These are phyloP conservation scores for Steinernema feltiae DNA, from an alignment of 1,140 invertebrate species.

Conservation along the genomic window DNA sequence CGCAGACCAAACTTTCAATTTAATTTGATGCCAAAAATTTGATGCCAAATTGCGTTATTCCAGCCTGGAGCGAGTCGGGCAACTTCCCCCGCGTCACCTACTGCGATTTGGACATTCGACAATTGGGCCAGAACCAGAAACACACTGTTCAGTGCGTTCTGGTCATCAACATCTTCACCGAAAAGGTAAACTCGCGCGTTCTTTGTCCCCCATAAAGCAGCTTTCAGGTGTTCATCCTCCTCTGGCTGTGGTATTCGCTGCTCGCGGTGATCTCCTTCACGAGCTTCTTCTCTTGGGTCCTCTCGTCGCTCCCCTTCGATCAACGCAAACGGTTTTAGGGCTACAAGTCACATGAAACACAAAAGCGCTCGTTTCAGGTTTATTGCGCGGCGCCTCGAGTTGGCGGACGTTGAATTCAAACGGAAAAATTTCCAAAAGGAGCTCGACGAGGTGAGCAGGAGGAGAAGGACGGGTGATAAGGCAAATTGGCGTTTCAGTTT, in stretches of 20 bases:
- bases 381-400: slow-evolving; percentile 51
- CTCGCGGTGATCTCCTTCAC: slow-evolving; percentile 60
- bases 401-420: slow-evolving; percentile 55
- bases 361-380: slow-evolving; percentile 42
- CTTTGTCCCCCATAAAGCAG: neutral
- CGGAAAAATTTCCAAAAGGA: slow-evolving; percentile 36
- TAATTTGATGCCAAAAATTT: neutral
- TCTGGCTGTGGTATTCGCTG: slow-evolving; percentile 60
- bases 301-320: slow-evolving; percentile 39
- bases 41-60: slow-evolving; percentile 18
- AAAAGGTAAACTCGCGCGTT: slow-evolving; percentile 51
- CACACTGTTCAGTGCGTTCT: slow-evolving; percentile 60
- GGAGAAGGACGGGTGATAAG: slow-evolving; percentile 1
- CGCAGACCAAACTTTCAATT: neutral
- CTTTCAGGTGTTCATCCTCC: slow-evolving; percentile 19
- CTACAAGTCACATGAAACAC: neutral
- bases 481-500: slow-evolving; percentile 36
- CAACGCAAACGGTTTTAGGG: slow-evolving; percentile 15
- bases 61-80: slow-evolving; percentile 57
- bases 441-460: slow-evolving; percentile 39
- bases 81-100: slow-evolving; percentile 58
- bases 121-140: slow-evolving; percentile 60
- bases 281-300: slow-evolving; percentile 44
- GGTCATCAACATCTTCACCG: slow-evolving; percentile 60
- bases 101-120: slow-evolving; percentile 63